Conservation (phyloP, 1,140 invertebrate genomes). For the Centruroides vittatus region DNA sequence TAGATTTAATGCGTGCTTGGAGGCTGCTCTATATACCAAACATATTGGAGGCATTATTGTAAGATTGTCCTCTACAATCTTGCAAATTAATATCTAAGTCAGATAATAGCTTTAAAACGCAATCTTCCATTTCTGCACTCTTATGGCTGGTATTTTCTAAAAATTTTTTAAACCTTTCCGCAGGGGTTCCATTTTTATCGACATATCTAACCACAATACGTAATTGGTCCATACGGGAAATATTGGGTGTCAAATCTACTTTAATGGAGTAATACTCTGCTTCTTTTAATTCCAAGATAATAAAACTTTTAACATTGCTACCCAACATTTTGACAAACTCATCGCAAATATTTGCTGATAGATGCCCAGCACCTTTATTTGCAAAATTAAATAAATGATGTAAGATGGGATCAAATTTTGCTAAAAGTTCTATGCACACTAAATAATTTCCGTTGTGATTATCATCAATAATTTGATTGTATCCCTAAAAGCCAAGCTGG, state of each 20-base stretch:
- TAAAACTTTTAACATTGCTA: neutral
- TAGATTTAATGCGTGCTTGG: too few relatives aligned
- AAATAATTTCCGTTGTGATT: slow-evolving; percentile 3
- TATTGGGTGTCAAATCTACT: neutral
- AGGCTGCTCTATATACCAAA: neutral
- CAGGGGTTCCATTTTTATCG: neutral
- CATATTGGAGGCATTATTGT: slow-evolving; percentile 2
- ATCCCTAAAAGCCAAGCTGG: too few relatives aligned
- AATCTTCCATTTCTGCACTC: neutral
- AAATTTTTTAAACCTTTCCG: slow-evolving; percentile 1
- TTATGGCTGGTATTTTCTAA: neutral
- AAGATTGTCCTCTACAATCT: slow-evolving; percentile 2
- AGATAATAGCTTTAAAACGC: neutral
- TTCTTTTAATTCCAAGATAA: neutral
- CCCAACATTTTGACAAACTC: slow-evolving; percentile 2
- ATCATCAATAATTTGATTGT: too few relatives aligned
- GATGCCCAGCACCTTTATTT: neutral
- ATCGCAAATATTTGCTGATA: slow-evolving; percentile 1
- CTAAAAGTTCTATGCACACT: neutral
- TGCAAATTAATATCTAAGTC: neutral
- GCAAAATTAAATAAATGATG: neutral
- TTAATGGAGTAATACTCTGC: neutral
- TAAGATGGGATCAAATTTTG: neutral
- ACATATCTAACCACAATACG: neutral
- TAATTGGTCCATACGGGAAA: neutral